Evolutionary conservation across 2,888 invertebrate genomes (phyloP), one percentile per base, ranked within the genome.

Genomic region (Andrena bucephala): DNA sequence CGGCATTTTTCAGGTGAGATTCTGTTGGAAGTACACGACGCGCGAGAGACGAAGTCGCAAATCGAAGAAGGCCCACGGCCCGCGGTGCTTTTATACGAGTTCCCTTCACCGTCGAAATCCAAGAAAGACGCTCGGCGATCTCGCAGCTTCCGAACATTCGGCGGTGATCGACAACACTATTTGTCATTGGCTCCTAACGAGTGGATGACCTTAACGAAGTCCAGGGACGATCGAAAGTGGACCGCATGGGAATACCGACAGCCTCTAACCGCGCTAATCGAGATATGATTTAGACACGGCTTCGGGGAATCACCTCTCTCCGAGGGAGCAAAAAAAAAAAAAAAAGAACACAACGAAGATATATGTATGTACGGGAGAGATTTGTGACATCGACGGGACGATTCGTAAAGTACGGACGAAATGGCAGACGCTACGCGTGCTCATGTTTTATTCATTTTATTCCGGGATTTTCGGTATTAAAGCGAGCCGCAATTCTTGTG

Each of bases 171-270:
- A 36, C 33, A 31, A 50, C 29, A 2, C 2, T 10, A 57, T 60
- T 60, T 63, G 60, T 74, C 69, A 77, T 70, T 76, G 76, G 48
- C 77, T 79, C 36, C 68, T 57, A 69, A 48, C 65, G 79, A 90
- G 87, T 88, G 71, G 91, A 81, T 69, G 90, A 85, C 92, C 92
- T 92, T 91, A 89, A 79, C 86, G 68, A 79, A 86, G 63, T 81
- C 63, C 92, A 92, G 86, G 92, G 92, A 85, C 90, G 79, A 76
- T 81, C 87, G 90, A 90, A 92, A 91, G 76, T 85, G 68, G 66
- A 66, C 67, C 27, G 29, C n/a, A 33, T 70, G 72, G 80, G 52
- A 33, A 31, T 59, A 16, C 20, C 24, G 16, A 13, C 36, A 54
- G 27, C 7, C n/a, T 10, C 24, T 54, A 73, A 80, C 74, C 60